phyloP scores from a whole-genome alignment of 2,888 invertebrate species.

The Amphiduros pacificus region DNA sequence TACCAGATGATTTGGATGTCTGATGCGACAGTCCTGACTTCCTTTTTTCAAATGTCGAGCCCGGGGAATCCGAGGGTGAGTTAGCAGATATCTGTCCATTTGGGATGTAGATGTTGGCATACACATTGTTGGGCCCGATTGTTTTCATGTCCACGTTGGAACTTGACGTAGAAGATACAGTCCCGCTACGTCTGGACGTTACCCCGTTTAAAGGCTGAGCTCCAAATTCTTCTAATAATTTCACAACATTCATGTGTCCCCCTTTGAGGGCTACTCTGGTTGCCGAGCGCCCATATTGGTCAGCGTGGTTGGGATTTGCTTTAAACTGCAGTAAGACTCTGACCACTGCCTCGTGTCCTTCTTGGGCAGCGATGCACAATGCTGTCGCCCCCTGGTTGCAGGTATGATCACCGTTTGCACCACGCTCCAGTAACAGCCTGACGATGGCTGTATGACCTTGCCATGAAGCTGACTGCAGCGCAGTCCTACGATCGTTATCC shows the following conservation, averaged over 20 bases:
- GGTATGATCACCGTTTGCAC: slow-evolving; percentile 83
- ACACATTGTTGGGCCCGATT: background rate
- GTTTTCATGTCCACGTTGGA: background rate
- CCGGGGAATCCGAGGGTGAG: slow-evolving; percentile 55
- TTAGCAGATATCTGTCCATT: slow-evolving; percentile 7
- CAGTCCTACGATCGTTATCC: slow-evolving; percentile 69
- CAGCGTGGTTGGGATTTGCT: slow-evolving; percentile 61
- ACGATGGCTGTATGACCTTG: slow-evolving; percentile 88
- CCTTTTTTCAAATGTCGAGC: slow-evolving; percentile 60
- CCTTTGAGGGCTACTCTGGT: slow-evolving; percentile 79
- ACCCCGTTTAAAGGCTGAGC: slow-evolving; percentile 56
- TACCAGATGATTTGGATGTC: slow-evolving; percentile 72
- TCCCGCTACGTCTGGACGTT: slow-evolving; percentile 10
- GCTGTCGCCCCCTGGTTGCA: slow-evolving; percentile 96
- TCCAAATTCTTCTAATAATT: slow-evolving; percentile 65
- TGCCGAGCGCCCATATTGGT: slow-evolving; percentile 60
- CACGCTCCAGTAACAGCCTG: slow-evolving; percentile 73
- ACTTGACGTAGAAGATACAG: background rate
- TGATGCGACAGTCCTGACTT: slow-evolving; percentile 58
- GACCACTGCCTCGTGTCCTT: slow-evolving; percentile 92
- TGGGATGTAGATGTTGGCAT: background rate
- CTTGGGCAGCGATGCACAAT: slow-evolving; percentile 90
- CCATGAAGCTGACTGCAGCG: slow-evolving; percentile 94
- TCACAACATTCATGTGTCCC: slow-evolving; percentile 80
- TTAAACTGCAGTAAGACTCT: slow-evolving; percentile 64